These are phyloP conservation scores for Parnassius mnemosyne DNA, from an alignment of 2,888 invertebrate species.

Conservation along the genomic window DNA sequence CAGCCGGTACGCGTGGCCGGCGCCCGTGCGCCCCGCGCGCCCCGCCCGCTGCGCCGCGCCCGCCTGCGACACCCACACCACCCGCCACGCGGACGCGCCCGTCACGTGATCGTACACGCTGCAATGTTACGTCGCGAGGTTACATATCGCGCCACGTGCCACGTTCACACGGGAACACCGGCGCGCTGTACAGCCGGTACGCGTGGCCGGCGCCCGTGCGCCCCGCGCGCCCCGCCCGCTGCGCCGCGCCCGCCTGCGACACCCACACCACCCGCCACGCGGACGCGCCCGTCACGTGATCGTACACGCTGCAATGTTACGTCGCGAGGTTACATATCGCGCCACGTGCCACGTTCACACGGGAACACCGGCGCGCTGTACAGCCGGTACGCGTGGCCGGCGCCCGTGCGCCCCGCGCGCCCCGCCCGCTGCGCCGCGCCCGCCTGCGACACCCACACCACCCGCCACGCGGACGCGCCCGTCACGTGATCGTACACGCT, in stretches of 20 bases:
- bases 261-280: conserved; percentile 94
- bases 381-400: conserved; percentile 95
- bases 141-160: conserved; percentile 60
- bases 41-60: conserved; percentile 92
- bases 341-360: conserved; percentile 86
- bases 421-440: conserved; percentile 92
- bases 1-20: conserved; percentile 95
- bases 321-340: too few relatives aligned
- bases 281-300: conserved; percentile 94
- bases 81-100: conserved; percentile 93
- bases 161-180: conserved; percentile 95
- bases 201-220: conserved; percentile 95
- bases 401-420: conserved; percentile 92
- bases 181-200: conserved; percentile 93
- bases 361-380: conserved; percentile 97
- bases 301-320: conserved; percentile 84
- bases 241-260: conserved; percentile 96
- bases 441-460: conserved; percentile 96
- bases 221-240: conserved; percentile 91
- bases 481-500: conserved; percentile 95
- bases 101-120: conserved; percentile 95
- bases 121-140: neutral
- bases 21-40: conserved; percentile 92
- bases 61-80: conserved; percentile 96
- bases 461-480: conserved; percentile 93